phyloP scores from a whole-genome alignment of 1,140 invertebrate genomes.

The Armadillidium nasatum region DNA sequence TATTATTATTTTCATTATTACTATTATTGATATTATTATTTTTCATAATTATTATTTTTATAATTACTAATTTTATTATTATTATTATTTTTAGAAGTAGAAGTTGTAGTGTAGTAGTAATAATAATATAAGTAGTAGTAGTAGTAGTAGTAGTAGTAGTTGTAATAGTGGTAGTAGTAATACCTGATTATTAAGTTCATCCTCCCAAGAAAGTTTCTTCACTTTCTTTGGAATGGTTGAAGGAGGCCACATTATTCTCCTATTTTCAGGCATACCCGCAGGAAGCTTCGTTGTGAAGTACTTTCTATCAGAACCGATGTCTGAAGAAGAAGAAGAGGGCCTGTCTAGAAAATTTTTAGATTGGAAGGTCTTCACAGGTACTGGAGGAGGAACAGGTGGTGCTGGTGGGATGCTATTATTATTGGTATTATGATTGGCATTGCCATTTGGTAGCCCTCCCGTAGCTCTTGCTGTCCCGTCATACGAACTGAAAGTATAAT shows the following conservation, averaged over 20 bases:
- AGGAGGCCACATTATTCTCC: conserved; percentile 51
- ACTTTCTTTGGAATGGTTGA: conserved; percentile 60
- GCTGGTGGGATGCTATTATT: conserved; percentile 23
- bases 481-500: conserved; percentile 22
- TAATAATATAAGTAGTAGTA: conserved; percentile 1
- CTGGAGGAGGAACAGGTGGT: conserved; percentile 24
- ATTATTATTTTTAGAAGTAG: no score
- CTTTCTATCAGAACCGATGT: background rate
- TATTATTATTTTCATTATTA: background rate
- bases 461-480: conserved; percentile 37
- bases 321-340: background rate
- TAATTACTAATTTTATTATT: no score
- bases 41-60: no score
- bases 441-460: conserved; percentile 33
- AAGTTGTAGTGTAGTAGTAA: background rate
- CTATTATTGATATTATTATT: background rate
- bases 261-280: background rate
- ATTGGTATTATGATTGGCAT: background rate
- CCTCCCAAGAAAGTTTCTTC: conserved; percentile 69
- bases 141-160: no score
- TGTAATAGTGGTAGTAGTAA: background rate
- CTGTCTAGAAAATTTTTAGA: conserved; percentile 20
- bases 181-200: conserved; percentile 52
- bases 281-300: background rate
- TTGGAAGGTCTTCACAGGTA: background rate